Evolutionary conservation across 1,140 invertebrate species (phyloP).

Genomic region (Mizuhopecten yessoensis): DNA sequence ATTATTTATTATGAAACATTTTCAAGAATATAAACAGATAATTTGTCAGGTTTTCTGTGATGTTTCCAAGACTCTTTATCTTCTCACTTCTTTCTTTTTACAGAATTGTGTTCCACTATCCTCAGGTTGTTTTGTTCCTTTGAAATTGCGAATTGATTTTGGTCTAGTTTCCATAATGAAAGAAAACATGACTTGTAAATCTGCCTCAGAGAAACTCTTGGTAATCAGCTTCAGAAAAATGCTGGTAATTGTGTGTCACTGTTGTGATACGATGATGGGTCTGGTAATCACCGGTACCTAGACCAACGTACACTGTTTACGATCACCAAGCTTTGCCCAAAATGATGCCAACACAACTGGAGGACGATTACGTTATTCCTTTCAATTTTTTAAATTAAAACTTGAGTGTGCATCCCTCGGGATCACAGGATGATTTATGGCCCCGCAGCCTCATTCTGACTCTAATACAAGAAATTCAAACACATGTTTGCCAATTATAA

Average conservation of each 20-base stretch:
- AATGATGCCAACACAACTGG: background rate
- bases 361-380: background rate
- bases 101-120: background rate
- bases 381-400: background rate
- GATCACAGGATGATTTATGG: background rate
- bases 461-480: background rate
- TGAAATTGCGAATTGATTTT: constrained; percentile 20
- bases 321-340: background rate
- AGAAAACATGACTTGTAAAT: background rate
- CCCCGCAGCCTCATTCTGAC: background rate
- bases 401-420: background rate
- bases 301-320: background rate
- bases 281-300: background rate
- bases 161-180: background rate
- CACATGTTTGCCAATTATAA: background rate
- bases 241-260: background rate
- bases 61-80: too few relatives aligned
- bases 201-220: background rate
- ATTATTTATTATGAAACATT: too few relatives aligned
- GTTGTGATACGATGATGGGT: background rate
- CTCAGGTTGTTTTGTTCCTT: background rate
- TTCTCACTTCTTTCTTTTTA: background rate
- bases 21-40: too few relatives aligned
- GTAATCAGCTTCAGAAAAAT: constrained; percentile 22
- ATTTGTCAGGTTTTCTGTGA: too few relatives aligned